Evolutionary conservation across 2,888 invertebrate species (phyloP).

Genomic region (Cheilosia vulpina): DNA sequence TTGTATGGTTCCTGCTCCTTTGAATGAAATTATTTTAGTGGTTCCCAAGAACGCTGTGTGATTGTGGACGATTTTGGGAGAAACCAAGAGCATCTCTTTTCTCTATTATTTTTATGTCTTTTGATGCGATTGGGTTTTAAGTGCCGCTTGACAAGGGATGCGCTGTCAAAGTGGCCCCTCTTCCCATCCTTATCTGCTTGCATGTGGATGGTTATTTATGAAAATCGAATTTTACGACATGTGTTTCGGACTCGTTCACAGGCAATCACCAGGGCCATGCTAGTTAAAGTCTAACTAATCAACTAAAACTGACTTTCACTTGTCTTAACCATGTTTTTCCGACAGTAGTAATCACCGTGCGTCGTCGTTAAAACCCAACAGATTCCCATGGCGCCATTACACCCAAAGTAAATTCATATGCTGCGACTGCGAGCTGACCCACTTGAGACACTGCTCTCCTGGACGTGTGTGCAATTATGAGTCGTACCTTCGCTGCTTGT

Average conservation of each 20-base stretch:
- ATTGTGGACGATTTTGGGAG: conserved; percentile 51
- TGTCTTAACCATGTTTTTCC: conserved; percentile 30
- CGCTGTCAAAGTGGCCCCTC: conserved; percentile 31
- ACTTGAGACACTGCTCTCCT: conserved; percentile 43
- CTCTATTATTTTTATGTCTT: conserved; percentile 61
- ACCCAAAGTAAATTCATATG: conserved; percentile 45
- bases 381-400: conserved; percentile 46
- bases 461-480: conserved; percentile 59
- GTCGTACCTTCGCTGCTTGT: conserved; percentile 43
- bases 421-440: conserved; percentile 62
- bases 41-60: conserved; percentile 65
- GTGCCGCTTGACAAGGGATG: conserved; percentile 69
- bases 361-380: conserved; percentile 30
- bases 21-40: conserved; percentile 49
- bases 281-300: conserved; percentile 58
- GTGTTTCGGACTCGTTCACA: conserved; percentile 19
- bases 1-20: conserved; percentile 41
- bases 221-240: conserved; percentile 55
- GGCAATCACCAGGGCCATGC: conserved; percentile 10
- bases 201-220: conserved; percentile 31
- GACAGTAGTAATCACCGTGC: conserved; percentile 7
- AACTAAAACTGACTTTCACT: conserved; percentile 64
- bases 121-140: conserved; percentile 70
- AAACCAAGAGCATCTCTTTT: conserved; percentile 33
- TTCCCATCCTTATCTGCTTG: conserved; percentile 33